Conservation (phyloP, 2,797 vertebrate genomes). For the Enoplosus armatus region DNA sequence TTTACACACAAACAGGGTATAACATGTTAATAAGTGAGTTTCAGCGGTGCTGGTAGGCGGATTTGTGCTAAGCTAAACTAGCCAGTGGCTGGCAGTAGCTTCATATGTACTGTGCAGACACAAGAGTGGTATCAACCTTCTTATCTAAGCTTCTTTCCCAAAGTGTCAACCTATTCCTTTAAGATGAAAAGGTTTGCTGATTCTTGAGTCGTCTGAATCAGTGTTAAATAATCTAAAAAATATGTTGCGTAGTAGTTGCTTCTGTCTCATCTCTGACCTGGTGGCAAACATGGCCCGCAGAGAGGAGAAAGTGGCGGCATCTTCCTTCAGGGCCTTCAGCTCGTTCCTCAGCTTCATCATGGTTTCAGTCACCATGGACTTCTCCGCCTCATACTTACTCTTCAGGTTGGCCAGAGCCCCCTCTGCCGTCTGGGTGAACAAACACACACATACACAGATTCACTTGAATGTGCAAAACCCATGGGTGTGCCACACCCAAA, state of each 20-base stretch:
- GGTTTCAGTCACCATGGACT: slow-evolving; percentile 95
- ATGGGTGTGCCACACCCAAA: not conserved
- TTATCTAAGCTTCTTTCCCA: not conserved
- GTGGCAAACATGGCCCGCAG: slow-evolving; percentile 97
- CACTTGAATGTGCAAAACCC: not conserved
- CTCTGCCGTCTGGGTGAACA: slow-evolving; percentile 91
- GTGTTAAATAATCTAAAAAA: not conserved
- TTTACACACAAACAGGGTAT: not conserved
- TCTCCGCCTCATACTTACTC: slow-evolving; percentile 97
- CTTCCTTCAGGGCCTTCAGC: slow-evolving; percentile 96
- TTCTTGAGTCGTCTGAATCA: not conserved
- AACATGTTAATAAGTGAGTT: not conserved
- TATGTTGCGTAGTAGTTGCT: not conserved
- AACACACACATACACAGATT: slow-evolving; percentile 4
- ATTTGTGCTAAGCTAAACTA: not conserved
- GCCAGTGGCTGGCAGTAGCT: not conserved
- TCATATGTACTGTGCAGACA: not conserved
- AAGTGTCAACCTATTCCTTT: not conserved
- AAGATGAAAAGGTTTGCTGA: not conserved
- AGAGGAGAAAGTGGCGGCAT: slow-evolving; percentile 98
- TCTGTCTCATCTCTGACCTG: slow-evolving; percentile 68
- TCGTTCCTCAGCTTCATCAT: slow-evolving; percentile 98
- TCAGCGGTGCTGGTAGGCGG: not conserved
- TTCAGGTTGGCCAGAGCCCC: slow-evolving; percentile 95
- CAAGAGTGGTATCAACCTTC: not conserved